These are phyloP conservation scores for Saturnia japonica DNA, from an alignment of 2,888 invertebrate genomes.

Conservation along the genomic window DNA sequence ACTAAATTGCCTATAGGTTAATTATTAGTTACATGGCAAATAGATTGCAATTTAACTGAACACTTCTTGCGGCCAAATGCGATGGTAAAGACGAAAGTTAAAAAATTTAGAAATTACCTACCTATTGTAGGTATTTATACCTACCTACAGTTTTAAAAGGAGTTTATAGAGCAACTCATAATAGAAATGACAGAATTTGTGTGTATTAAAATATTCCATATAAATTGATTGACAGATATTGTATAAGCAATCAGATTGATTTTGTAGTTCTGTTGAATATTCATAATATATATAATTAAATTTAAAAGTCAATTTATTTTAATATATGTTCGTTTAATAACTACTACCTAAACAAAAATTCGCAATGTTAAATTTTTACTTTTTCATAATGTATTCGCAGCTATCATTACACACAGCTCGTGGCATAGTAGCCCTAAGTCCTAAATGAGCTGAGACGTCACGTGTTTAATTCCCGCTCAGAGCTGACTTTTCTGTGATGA, in stretches of 20 bases:
- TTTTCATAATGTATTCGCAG: neutral
- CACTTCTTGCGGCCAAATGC: too few relatives aligned
- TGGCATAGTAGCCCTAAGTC: too few relatives aligned
- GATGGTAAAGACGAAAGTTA: too few relatives aligned
- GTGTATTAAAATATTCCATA: neutral
- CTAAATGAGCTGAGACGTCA: too few relatives aligned
- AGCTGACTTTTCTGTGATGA: too few relatives aligned
- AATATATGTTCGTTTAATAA: neutral
- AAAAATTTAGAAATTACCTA: too few relatives aligned
- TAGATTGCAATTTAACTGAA: too few relatives aligned
- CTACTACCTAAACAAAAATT: neutral
- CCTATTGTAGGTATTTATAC: too few relatives aligned
- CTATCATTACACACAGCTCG: neutral
- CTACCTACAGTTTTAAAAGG: neutral
- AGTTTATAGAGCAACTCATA: neutral
- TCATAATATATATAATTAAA: constrained; percentile 2
- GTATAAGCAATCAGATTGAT: neutral
- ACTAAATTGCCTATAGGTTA: too few relatives aligned
- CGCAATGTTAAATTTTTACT: neutral
- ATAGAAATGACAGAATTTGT: neutral
- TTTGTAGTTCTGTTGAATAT: constrained; percentile 5
- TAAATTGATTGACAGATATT: constrained; percentile 1
- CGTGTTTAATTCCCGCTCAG: too few relatives aligned
- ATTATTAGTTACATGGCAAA: too few relatives aligned
- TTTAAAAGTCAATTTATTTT: constrained; percentile 19